Percentiles rank a stretch among this genome's conserved stretches.
Conservation (phyloP, 1,140 invertebrate genomes). For the Pseudomyrmex cubaensis region DNA sequence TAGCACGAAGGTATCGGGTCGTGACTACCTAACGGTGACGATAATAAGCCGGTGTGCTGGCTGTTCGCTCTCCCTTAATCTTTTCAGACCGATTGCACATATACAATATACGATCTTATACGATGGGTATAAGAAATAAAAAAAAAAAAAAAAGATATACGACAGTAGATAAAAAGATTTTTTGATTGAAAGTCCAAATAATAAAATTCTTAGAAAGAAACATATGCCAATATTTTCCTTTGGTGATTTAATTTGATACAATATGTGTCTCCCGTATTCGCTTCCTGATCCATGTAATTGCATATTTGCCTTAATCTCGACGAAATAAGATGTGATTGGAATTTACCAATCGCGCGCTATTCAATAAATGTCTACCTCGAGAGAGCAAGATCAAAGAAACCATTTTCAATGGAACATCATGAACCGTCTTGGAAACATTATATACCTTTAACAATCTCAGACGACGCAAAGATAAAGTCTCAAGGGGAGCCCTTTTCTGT, state of each 20-base stretch:
- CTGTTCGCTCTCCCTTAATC: constrained; percentile 2
- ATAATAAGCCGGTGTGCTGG: neutral
- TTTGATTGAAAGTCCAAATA: neutral
- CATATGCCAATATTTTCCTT: constrained; percentile 19
- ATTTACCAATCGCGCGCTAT: constrained; percentile 69
- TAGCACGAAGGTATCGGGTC: constrained; percentile 48
- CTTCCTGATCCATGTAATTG: constrained; percentile 77
- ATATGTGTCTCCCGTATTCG: constrained; percentile 28
- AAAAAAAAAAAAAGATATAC: neutral
- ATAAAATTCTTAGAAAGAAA: constrained; percentile 5
- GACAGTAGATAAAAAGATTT: neutral
- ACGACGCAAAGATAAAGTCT: constrained; percentile 47
- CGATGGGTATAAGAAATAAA: neutral
- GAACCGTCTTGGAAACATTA: constrained; percentile 68
- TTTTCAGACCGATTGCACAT: neutral
- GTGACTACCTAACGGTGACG: constrained; percentile 12
- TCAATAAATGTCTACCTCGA: constrained; percentile 72
- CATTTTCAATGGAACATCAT: constrained; percentile 64
- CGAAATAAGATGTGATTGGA: constrained; percentile 72
- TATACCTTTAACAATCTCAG: constrained; percentile 66
- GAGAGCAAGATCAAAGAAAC: constrained; percentile 72
- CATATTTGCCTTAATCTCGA: constrained; percentile 77
- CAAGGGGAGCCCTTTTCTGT: constrained; percentile 8
- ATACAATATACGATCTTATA: too few species aligned
- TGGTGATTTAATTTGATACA: constrained; percentile 60